These are phyloP conservation scores for Trigoniulus corallinus DNA, from an alignment of 1,140 invertebrate species.

Conservation along the genomic window DNA sequence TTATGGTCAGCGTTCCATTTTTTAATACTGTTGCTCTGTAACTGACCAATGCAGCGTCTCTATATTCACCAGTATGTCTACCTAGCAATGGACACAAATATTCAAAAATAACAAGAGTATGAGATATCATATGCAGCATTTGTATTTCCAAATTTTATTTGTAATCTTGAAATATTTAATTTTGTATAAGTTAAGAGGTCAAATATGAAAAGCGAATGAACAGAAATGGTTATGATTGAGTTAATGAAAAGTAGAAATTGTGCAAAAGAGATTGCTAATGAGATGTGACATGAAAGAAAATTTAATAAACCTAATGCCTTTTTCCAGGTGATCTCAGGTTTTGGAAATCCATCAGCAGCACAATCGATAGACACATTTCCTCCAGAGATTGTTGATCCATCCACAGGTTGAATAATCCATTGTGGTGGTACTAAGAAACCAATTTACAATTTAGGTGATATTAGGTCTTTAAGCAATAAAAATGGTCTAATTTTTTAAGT, in stretches of 20 bases:
- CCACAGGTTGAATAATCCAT: slow-evolving; percentile 1
- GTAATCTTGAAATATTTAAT: too few relatives aligned
- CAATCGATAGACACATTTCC: slow-evolving; percentile 20
- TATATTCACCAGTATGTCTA: not conserved
- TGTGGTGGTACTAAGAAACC: slow-evolving; percentile 4
- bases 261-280: too few relatives aligned
- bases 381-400: slow-evolving; percentile 8
- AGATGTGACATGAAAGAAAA: not conserved
- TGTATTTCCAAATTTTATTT: too few relatives aligned
- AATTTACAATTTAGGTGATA: not conserved
- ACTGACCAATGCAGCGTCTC: not conserved
- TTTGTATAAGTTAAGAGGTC: too few relatives aligned
- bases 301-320: slow-evolving; percentile 1
- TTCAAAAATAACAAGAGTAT: not conserved
- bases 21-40: not conserved
- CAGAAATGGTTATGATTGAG: too few relatives aligned
- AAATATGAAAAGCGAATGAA: too few relatives aligned
- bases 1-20: not conserved
- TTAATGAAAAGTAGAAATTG: too few relatives aligned
- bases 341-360: slow-evolving; percentile 28
- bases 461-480: not conserved
- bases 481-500: not conserved
- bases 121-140: not conserved
- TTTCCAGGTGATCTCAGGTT: slow-evolving; percentile 28
- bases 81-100: not conserved